Percentiles rank a stretch among this genome's conserved stretches.
phyloP scores from a whole-genome alignment of 2,797 vertebrate species.

The Potorous gilbertii region DNA sequence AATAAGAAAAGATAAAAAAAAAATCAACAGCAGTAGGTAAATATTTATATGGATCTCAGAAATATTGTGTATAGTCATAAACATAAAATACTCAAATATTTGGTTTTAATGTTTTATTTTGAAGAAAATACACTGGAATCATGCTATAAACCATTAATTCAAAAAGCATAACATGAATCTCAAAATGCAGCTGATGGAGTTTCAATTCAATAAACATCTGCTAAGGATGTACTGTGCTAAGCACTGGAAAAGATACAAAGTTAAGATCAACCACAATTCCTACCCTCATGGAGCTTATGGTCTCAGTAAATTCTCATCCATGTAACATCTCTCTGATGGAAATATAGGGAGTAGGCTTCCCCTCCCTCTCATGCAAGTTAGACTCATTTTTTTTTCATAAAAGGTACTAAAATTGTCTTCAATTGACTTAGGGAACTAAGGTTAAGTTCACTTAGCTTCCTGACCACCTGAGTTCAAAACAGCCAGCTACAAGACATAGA shows the following conservation, averaged over 20 bases:
- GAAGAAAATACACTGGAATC: not conserved
- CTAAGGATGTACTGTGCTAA: not conserved
- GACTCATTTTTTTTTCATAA: not conserved
- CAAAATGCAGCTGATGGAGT: not conserved
- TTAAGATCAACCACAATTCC: not conserved
- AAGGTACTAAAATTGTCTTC: not conserved
- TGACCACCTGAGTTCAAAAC: not conserved
- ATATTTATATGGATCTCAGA: not conserved
- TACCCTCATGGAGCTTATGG: not conserved
- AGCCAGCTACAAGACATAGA: not conserved
- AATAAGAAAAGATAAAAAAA: conserved; percentile 9
- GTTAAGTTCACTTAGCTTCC: not conserved
- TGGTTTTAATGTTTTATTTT: not conserved
- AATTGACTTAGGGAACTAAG: not conserved
- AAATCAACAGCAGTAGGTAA: conserved; percentile 41
- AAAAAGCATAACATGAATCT: not conserved
- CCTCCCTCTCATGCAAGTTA: not conserved
- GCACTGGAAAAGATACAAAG: not conserved
- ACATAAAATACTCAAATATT: not conserved
- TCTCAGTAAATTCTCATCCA: not conserved
- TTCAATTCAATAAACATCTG: not conserved
- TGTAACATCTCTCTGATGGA: not conserved
- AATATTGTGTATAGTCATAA: not conserved
- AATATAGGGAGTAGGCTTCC: not conserved
- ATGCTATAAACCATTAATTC: not conserved